Conservation (phyloP, 2,888 invertebrate genomes). For the Exocentrus adspersus region DNA sequence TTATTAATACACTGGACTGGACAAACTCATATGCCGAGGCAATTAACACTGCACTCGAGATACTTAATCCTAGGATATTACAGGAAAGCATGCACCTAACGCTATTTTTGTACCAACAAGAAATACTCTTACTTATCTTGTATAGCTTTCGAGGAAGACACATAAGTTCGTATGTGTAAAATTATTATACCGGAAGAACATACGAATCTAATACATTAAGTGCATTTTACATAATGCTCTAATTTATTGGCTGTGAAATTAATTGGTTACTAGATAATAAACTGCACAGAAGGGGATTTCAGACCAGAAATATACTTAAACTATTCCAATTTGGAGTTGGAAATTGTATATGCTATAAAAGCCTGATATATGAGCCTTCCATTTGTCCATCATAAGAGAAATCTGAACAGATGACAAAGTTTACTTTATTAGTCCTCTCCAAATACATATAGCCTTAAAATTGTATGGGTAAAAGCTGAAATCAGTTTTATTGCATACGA, state of each 20-base stretch:
- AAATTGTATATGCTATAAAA: conserved; percentile 1
- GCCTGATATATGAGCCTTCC: conserved; percentile 15
- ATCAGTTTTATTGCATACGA: conserved; percentile 2
- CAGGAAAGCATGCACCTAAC: too few relatives aligned
- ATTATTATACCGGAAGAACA: not conserved
- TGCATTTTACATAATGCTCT: not conserved
- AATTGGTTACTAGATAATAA: not conserved
- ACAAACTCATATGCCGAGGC: too few relatives aligned
- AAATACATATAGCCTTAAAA: conserved; percentile 8
- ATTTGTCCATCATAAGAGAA: conserved; percentile 14
- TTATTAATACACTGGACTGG: too few relatives aligned
- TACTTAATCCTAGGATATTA: too few relatives aligned
- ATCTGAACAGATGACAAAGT: conserved; percentile 5
- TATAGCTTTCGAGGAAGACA: too few relatives aligned
- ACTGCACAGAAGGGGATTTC: too few relatives aligned
- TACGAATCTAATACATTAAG: too few relatives aligned
- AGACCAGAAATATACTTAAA: too few relatives aligned
- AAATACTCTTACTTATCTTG: too few relatives aligned
- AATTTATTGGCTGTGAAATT: not conserved
- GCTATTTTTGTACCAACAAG: too few relatives aligned
- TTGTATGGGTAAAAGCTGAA: not conserved
- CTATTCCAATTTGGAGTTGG: too few relatives aligned
- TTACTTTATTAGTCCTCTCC: conserved; percentile 9
- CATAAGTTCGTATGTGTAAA: not conserved
- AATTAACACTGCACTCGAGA: too few relatives aligned